Conservation (phyloP, 37 sponge, comb jelly and placozoan species). For the Ianthella basta region DNA sequence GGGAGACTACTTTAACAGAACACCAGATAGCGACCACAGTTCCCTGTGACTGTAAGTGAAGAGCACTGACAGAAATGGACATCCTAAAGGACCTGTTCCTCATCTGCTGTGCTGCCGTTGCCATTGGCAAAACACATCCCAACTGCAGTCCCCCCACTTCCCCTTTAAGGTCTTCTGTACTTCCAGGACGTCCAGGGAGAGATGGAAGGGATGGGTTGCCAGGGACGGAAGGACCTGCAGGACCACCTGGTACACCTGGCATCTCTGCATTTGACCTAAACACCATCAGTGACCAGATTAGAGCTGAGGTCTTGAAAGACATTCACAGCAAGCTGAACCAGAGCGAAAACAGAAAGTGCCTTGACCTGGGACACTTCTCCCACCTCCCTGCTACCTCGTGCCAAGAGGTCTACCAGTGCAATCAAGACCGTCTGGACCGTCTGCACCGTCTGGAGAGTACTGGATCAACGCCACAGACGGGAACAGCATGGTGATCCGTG, state of each 20-base stretch:
- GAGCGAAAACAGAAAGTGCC: not conserved
- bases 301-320: not conserved
- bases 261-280: not conserved
- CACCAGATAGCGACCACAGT: too few species aligned
- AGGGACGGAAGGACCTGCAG: not conserved
- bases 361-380: not conserved
- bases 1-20: too few species aligned
- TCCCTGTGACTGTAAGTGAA: too few species aligned
- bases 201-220: constrained; percentile 18
- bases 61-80: too few species aligned
- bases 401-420: not conserved
- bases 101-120: too few species aligned
- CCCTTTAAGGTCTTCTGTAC: not conserved
- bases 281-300: not conserved
- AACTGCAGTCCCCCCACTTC: too few species aligned
- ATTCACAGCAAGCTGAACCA: not conserved
- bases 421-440: too few species aligned
- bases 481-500: not conserved
- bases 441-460: constrained; percentile 6
- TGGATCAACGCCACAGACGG: not conserved
- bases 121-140: too few species aligned
- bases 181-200: constrained; percentile 2
- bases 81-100: too few species aligned
- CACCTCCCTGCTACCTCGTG: not conserved
- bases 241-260: not conserved